These are phyloP conservation scores for Sturnira hondurensis DNA, from an alignment of 2,113 vertebrate genomes.

Conservation along the genomic window DNA sequence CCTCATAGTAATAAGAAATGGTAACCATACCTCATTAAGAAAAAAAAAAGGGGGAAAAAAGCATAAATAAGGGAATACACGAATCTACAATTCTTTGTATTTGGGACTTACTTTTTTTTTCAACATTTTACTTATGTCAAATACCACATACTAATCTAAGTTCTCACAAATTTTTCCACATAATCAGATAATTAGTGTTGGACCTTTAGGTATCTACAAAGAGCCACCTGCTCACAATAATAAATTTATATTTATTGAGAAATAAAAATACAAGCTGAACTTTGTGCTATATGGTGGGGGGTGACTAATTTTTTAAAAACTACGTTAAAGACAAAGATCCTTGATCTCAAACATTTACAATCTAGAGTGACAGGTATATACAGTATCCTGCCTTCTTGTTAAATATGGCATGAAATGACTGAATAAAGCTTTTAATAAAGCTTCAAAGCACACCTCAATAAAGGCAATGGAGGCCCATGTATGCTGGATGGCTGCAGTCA, in stretches of 20 bases:
- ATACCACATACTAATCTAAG: not conserved
- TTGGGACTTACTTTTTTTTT: constrained; percentile 59
- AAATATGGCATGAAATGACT: not conserved
- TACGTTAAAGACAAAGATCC: not conserved
- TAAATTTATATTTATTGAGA: not conserved
- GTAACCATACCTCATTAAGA: not conserved
- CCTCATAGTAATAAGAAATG: not conserved
- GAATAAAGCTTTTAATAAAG: not conserved
- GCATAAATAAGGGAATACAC: constrained; percentile 69
- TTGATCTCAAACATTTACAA: not conserved
- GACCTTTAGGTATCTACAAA: not conserved
- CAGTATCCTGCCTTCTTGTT: not conserved
- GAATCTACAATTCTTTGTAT: constrained; percentile 54
- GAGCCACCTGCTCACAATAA: not conserved
- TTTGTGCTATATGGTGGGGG: not conserved
- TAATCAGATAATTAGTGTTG: not conserved
- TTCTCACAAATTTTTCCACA: not conserved
- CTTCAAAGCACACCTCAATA: not conserved
- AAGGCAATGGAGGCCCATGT: not conserved
- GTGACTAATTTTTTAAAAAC: not conserved
- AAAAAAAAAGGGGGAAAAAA: constrained; percentile 30
- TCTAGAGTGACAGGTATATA: not conserved
- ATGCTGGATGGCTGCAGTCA: not conserved
- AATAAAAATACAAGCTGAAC: not conserved
- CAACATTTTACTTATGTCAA: constrained; percentile 41